A percentile compares a stretch with the other conserved stretches of the same genome.
phyloP scores from a whole-genome alignment of 2,113 vertebrate genomes.

The Coptodon bakossiorum region DNA sequence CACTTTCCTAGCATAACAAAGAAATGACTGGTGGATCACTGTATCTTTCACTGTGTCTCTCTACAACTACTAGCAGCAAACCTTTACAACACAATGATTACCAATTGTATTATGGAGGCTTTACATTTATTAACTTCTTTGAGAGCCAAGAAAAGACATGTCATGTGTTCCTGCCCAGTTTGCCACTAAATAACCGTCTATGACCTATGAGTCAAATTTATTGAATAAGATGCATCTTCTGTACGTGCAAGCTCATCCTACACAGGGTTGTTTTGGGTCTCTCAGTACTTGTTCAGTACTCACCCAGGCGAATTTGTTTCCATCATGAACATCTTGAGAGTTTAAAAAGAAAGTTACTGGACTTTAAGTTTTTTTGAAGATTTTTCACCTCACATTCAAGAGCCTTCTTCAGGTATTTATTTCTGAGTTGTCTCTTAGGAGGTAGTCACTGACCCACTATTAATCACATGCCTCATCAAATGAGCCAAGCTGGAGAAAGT shows the following conservation, averaged over 20 bases:
- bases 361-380: rapidly evolving
- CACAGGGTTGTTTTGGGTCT: background rate
- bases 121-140: background rate
- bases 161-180: background rate
- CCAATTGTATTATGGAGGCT: background rate
- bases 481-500: background rate
- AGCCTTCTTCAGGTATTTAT: background rate
- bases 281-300: background rate
- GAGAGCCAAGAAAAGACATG: background rate
- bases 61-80: background rate
- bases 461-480: background rate
- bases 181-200: background rate
- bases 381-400: background rate
- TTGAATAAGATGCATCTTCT: background rate
- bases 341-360: background rate
- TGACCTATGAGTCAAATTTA: background rate
- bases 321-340: background rate
- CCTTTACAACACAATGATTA: background rate
- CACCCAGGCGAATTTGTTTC: background rate
- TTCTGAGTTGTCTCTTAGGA: background rate
- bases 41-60: background rate
- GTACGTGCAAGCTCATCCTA: background rate
- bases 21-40: background rate
- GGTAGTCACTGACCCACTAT: background rate
- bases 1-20: background rate